Evolutionary conservation across 2,797 vertebrate species (phyloP).

Genomic region (Vespertilio murinus): DNA sequence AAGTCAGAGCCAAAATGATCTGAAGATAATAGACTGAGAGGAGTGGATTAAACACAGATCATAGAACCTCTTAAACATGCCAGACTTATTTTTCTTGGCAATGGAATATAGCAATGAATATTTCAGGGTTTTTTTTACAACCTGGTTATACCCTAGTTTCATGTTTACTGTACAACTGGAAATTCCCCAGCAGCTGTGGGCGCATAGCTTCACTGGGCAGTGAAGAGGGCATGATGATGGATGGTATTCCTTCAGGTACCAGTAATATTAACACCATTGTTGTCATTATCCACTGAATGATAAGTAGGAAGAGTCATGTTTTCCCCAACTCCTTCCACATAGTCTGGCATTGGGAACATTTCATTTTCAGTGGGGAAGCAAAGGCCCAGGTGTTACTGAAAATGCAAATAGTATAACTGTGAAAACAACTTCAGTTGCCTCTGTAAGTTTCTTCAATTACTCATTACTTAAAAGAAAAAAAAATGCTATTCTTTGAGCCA

Average conservation of each 20-base stretch:
- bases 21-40: neutral
- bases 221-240: neutral
- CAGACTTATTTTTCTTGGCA: neutral
- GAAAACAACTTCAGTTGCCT: slow-evolving; percentile 7
- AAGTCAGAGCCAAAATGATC: neutral
- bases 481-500: neutral
- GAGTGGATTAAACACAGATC: neutral
- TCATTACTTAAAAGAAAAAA: neutral
- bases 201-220: neutral
- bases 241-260: neutral
- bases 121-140: neutral
- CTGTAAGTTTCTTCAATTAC: neutral
- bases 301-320: neutral
- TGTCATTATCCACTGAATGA: neutral
- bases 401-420: neutral
- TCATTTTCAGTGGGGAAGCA: slow-evolving; percentile 11
- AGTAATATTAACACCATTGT: neutral
- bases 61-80: neutral
- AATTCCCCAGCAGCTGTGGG: neutral
- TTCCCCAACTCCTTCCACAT: neutral
- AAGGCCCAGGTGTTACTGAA: slow-evolving; percentile 4
- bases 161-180: neutral
- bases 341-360: neutral
- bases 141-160: neutral
- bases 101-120: neutral